Percentiles rank a stretch among this genome's conserved stretches.
These are phyloP conservation scores for Neoascia interrupta DNA, from an alignment of 2,888 invertebrate species.

Conservation along the genomic window DNA sequence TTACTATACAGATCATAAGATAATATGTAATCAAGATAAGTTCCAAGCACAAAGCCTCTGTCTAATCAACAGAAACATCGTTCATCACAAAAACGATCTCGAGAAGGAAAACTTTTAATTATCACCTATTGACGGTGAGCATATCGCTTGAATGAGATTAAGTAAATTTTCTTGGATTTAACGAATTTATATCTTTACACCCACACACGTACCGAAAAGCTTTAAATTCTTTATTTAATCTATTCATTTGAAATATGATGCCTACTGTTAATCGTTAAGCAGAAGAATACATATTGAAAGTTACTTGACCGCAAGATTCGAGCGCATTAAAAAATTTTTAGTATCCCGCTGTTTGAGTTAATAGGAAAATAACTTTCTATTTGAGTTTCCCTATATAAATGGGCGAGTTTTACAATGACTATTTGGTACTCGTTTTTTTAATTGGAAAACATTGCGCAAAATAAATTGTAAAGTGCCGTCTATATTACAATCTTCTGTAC, in stretches of 20 bases:
- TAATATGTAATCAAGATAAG: neutral
- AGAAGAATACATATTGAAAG: slow-evolving; percentile 9
- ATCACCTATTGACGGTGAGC: slow-evolving; percentile 1
- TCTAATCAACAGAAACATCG: too few species aligned
- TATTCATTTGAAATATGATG: slow-evolving; percentile 30
- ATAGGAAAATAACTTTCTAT: slow-evolving; percentile 33
- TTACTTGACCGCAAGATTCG: neutral
- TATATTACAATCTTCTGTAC: neutral
- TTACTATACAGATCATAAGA: too few species aligned
- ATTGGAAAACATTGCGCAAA: slow-evolving; percentile 25
- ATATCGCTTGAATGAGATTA: slow-evolving; percentile 26
- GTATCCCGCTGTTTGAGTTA: slow-evolving; percentile 23
- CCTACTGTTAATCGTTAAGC: slow-evolving; percentile 1
- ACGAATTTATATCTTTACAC: slow-evolving; percentile 26
- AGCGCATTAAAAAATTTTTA: neutral
- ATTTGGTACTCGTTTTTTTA: neutral
- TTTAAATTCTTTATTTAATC: slow-evolving; percentile 12
- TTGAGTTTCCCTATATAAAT: neutral
- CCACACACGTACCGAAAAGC: slow-evolving; percentile 34
- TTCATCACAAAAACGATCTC: too few species aligned
- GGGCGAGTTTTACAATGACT: neutral
- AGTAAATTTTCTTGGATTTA: slow-evolving; percentile 21
- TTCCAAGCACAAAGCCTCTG: too few species aligned
- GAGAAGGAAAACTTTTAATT: slow-evolving; percentile 11
- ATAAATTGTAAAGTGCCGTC: neutral